A percentile compares a stretch with the other conserved stretches of the same genome.
phyloP scores from a whole-genome alignment of 2,888 invertebrate genomes.

The Dasypolia templi region DNA sequence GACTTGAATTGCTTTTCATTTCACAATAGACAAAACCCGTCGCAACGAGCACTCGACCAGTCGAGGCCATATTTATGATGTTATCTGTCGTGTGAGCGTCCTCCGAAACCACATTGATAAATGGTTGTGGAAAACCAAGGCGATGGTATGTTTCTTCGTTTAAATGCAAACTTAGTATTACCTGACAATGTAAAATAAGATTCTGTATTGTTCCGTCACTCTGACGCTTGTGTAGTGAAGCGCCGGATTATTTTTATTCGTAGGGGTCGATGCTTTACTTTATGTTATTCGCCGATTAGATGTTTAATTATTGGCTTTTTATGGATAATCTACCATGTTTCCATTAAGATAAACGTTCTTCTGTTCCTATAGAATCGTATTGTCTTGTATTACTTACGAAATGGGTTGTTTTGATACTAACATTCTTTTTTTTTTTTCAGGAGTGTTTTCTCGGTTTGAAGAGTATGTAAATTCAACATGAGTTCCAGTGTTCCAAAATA shows the following conservation, averaged over 20 bases:
- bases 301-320: not conserved
- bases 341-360: conserved; percentile 4
- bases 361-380: conserved; percentile 60
- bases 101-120: conserved; percentile 87
- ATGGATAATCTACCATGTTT: not conserved
- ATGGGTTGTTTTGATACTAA: conserved; percentile 70
- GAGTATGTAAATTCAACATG: conserved; percentile 79
- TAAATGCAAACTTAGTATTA: conserved; percentile 64
- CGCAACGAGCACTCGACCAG: conserved; percentile 88
- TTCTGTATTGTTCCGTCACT: conserved; percentile 82
- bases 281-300: conserved; percentile 21
- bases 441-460: conserved; percentile 79
- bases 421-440: conserved; percentile 84
- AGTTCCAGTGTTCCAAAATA: conserved; percentile 81
- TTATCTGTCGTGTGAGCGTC: conserved; percentile 90
- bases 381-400: conserved; percentile 44
- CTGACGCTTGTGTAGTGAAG: conserved; percentile 87
- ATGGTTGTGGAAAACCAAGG: conserved; percentile 84
- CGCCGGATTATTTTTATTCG: conserved; percentile 84
- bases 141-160: conserved; percentile 85
- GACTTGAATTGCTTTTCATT: conserved; percentile 83
- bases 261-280: conserved; percentile 52
- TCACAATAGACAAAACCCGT: conserved; percentile 90
- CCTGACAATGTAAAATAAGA: conserved; percentile 70
- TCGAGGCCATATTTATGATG: conserved; percentile 93